Conservation (phyloP, 2,888 invertebrate genomes). For the Julus scanicus region DNA sequence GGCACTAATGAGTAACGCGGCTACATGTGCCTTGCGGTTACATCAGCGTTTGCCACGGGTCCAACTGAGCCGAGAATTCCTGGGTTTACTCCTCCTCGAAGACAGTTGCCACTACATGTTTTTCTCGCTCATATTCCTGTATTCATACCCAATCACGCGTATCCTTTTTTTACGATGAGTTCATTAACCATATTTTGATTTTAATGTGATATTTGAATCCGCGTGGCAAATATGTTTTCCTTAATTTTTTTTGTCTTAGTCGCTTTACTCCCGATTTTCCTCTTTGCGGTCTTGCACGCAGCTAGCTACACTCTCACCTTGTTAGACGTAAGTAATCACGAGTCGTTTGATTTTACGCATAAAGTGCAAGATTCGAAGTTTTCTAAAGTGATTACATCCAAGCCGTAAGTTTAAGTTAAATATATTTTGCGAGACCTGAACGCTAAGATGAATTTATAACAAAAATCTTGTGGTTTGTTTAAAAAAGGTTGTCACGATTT, state of each 20-base stretch:
- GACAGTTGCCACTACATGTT: conserved; percentile 94
- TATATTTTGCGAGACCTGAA: not conserved
- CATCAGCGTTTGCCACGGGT: conserved; percentile 93
- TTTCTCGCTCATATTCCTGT: conserved; percentile 94
- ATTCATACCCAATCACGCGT: conserved; percentile 88
- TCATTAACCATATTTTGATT: not conserved
- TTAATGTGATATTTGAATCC: not conserved
- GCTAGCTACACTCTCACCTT: conserved; percentile 90
- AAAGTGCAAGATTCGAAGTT: too few relatives aligned
- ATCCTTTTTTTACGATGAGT: conserved; percentile 63
- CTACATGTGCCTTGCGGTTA: conserved; percentile 91
- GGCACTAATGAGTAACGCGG: conserved; percentile 91
- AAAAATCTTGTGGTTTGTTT: not conserved
- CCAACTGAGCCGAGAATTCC: conserved; percentile 83
- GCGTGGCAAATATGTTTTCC: not conserved
- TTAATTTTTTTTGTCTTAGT: conserved; percentile 68
- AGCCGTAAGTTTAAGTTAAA: not conserved
- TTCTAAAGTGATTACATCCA: too few relatives aligned
- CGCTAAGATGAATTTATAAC: too few relatives aligned
- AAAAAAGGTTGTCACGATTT: too few relatives aligned
- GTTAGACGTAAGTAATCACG: conserved; percentile 84
- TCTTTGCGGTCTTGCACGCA: conserved; percentile 93
- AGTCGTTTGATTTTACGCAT: too few relatives aligned
- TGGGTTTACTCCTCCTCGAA: conserved; percentile 82
- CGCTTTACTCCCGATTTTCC: conserved; percentile 87